phyloP scores from a whole-genome alignment of 2,113 vertebrate genomes.

The Guaruba guarouba region DNA sequence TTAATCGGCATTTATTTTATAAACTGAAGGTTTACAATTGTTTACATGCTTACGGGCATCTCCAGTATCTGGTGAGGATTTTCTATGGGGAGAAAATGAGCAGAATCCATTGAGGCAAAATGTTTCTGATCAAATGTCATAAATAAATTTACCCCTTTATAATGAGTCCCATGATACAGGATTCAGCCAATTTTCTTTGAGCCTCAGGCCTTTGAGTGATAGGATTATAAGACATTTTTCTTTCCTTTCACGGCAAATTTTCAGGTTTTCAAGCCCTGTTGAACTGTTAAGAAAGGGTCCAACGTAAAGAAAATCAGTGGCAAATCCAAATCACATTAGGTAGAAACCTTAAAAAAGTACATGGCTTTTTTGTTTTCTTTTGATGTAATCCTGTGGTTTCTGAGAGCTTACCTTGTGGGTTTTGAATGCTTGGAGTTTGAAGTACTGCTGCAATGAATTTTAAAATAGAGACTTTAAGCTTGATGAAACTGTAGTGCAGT shows the following conservation, averaged over 20 bases:
- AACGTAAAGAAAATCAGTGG: background rate
- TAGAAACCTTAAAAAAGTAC: background rate
- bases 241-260: background rate
- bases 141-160: background rate
- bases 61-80: background rate
- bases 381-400: background rate
- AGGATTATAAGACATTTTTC: background rate
- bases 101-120: constrained; percentile 4
- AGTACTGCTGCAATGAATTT: constrained; percentile 30
- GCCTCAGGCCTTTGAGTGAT: background rate
- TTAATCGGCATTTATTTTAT: background rate
- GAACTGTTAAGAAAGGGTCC: background rate
- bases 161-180: background rate
- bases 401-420: constrained; percentile 20
- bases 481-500: background rate
- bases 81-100: background rate
- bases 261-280: background rate
- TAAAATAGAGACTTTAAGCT: constrained; percentile 12
- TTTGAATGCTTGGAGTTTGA: background rate
- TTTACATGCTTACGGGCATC: background rate
- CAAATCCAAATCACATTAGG: background rate
- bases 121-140: background rate
- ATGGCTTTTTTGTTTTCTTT: background rate
- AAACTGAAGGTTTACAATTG: background rate
- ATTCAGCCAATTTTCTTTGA: background rate